These are phyloP conservation scores for Climacteris rufus DNA, from an alignment of 2,113 vertebrate genomes.

Conservation along the genomic window DNA sequence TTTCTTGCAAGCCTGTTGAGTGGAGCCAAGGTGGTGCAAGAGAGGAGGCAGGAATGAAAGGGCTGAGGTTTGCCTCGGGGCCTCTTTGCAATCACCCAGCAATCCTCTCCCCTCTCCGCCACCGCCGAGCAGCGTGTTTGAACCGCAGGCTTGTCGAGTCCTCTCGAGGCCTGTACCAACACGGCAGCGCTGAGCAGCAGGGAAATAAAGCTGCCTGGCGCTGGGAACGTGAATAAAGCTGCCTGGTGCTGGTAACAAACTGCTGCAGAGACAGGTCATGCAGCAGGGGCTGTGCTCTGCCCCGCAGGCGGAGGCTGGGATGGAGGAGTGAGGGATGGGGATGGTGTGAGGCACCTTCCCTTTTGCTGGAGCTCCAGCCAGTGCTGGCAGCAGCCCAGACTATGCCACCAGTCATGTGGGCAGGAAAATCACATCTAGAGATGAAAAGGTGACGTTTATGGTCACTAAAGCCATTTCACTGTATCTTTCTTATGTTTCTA, in stretches of 20 bases:
- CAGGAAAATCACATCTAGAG: neutral
- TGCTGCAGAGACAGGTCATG: neutral
- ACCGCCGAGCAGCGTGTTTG: neutral
- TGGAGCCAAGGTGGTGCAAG: constrained; percentile 50
- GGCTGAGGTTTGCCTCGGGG: constrained; percentile 55
- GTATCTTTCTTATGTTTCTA: fast-evolving
- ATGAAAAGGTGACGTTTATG: neutral
- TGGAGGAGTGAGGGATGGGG: neutral
- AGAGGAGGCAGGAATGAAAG: constrained; percentile 55
- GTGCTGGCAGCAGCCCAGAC: neutral
- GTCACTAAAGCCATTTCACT: neutral
- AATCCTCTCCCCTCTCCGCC: constrained; percentile 5
- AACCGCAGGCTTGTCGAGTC: constrained; percentile 35
- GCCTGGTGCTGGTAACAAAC: neutral
- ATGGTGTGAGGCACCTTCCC: neutral
- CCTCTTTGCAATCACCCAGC: constrained; percentile 53
- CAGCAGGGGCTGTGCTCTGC: neutral
- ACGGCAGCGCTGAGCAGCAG: neutral
- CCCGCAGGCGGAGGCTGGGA: neutral
- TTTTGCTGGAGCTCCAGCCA: fast-evolving
- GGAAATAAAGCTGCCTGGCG: neutral
- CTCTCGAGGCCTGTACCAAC: constrained; percentile 54
- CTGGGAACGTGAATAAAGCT: constrained; percentile 35
- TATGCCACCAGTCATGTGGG: neutral
- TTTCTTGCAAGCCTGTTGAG: constrained; percentile 1